phyloP scores from a whole-genome alignment of 2,888 invertebrate genomes.

The Poecilus cupreus region DNA sequence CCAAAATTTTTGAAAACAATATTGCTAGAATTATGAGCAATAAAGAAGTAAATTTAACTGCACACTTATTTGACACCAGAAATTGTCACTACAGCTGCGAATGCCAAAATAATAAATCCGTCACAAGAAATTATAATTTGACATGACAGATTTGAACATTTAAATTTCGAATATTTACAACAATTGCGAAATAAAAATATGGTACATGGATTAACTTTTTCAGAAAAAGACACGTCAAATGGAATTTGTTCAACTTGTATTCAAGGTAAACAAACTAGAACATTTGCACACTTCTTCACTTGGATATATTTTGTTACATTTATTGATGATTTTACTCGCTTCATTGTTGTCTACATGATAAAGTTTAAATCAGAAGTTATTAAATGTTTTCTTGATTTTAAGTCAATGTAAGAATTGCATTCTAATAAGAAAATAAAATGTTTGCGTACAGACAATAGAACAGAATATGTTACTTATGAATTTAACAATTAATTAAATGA shows the following conservation, averaged over 20 bases:
- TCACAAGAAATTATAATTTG: too few species aligned
- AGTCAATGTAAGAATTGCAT: background rate
- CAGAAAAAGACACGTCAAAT: conserved; percentile 2
- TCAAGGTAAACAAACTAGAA: too few species aligned
- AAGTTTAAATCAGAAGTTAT: conserved; percentile 18
- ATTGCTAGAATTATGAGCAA: too few species aligned
- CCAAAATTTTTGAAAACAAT: too few species aligned
- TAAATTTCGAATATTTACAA: too few species aligned
- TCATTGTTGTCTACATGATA: conserved; percentile 9
- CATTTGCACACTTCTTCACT: background rate
- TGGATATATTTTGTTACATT: conserved; percentile 13
- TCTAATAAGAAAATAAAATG: conserved; percentile 26
- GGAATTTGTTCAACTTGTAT: background rate
- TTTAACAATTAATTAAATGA: conserved; percentile 19
- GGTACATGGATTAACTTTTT: conserved; percentile 4
- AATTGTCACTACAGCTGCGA: too few species aligned
- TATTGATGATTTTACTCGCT: conserved; percentile 37
- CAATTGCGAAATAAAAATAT: conserved; percentile 28
- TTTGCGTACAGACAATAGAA: conserved; percentile 2
- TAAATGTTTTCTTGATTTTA: background rate
- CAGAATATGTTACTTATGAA: background rate
- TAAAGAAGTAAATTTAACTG: too few species aligned
- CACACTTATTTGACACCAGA: too few species aligned
- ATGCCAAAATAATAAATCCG: too few species aligned
- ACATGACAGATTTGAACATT: too few species aligned